Evolutionary conservation across 2,797 vertebrate species (phyloP).

Genomic region (Peromyscus nudipes): DNA sequence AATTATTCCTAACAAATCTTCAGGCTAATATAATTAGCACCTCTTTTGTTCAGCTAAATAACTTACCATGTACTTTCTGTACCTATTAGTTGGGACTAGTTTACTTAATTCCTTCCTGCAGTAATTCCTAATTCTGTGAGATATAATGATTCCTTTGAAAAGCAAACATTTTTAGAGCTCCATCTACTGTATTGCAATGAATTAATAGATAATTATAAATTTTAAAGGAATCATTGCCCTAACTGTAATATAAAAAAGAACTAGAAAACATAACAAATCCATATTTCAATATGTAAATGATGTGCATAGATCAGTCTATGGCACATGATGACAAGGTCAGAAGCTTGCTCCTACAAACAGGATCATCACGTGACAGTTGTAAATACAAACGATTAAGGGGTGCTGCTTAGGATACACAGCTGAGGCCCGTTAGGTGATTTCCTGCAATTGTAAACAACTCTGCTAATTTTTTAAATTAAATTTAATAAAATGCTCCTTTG

Average conservation of each 20-base stretch:
- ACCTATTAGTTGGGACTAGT: conserved; percentile 22
- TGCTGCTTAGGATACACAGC: background rate
- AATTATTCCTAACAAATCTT: conserved; percentile 54
- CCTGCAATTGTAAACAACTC: background rate
- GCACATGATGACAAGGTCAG: background rate
- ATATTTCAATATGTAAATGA: conserved; percentile 9
- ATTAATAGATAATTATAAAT: conserved; percentile 7
- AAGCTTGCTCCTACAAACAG: background rate
- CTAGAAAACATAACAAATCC: conserved; percentile 12
- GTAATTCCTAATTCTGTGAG: conserved; percentile 59
- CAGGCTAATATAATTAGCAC: conserved; percentile 59
- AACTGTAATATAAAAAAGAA: background rate
- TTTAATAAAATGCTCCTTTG: background rate
- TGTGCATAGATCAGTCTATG: background rate
- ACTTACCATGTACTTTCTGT: conserved; percentile 39
- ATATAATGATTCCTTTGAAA: conserved; percentile 16
- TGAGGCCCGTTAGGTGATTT: background rate
- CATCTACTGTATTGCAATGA: conserved; percentile 41
- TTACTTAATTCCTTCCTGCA: conserved; percentile 49
- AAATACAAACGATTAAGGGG: background rate
- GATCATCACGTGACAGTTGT: background rate
- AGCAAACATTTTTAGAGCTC: conserved; percentile 6
- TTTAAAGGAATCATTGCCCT: background rate
- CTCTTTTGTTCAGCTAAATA: conserved; percentile 54
- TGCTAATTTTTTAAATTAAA: background rate